Evolutionary conservation across 2,888 invertebrate species (phyloP), one percentile per base, ranked within the genome.

Genomic region (Euproctis similis): DNA sequence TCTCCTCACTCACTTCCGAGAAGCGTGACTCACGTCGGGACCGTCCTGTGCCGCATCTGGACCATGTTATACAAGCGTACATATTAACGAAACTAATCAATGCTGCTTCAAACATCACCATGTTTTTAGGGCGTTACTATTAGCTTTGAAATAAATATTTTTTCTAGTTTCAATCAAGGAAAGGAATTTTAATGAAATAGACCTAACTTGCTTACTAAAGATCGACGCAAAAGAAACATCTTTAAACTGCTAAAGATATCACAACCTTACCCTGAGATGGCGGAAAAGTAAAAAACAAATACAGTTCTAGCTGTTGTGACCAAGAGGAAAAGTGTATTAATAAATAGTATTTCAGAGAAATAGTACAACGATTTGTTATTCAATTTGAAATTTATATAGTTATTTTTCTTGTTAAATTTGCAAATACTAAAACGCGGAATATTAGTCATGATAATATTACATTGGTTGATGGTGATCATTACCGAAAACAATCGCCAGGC

Each of bases 1-100:
- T 72, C 67, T 54, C 71, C 67, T 54, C 71, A 71, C 72, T 74
- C 71, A 68, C 77, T 81, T 82, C 81, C 72, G 73, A 74, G 78
- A 73, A 70, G 50, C 56, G 56, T 84, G 81, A 82, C 36, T 81
- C 81, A 81, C 43, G 34, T 39, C 70, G 72, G 76, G 75, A 74
- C 73, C 52, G 72, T 66, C 72, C 72, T 59, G 59, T 51, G 54
- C 61, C 74, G 68, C 80, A 80, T 78, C 81, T 80, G 77, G 73
- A 68, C 69, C 60, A 62, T 46, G 62, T 3, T 12, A 53, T 46
- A 53, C 53, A 64, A 46, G 45, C 48, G 35, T 46, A 36, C 50
- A 43, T 50, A 55, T 42, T 41, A 46, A 48, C 37, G 37, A 38
- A 39, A 28, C 39, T 36, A 31, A 44, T 42, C 40, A 34, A 53